A percentile compares a stretch with the other conserved stretches of the same genome.
These are phyloP conservation scores for Typhlichthys eigenmanni DNA, from an alignment of 2,797 vertebrate species.

Conservation along the genomic window DNA sequence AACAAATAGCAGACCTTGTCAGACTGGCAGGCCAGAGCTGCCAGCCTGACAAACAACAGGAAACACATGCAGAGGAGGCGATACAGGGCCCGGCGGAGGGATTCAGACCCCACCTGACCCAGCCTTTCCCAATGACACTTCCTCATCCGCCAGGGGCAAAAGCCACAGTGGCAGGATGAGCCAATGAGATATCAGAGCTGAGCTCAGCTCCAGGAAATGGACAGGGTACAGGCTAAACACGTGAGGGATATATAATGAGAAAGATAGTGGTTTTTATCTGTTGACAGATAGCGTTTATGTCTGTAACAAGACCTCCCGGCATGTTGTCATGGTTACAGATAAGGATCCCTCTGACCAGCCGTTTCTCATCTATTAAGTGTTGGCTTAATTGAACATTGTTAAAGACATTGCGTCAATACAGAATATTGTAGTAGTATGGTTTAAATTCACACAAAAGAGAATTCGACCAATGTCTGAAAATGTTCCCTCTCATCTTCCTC, in stretches of 20 bases:
- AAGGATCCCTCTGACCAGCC: too few species aligned
- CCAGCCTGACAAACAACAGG: conserved; percentile 84
- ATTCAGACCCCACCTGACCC: conserved; percentile 52
- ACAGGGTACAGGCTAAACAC: conserved; percentile 15
- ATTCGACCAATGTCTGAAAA: neutral
- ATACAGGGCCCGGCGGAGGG: conserved; percentile 63
- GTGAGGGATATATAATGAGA: conserved; percentile 38
- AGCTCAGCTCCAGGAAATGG: conserved; percentile 65
- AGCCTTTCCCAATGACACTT: conserved; percentile 64
- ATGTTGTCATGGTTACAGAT: too few species aligned
- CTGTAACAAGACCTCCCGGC: too few species aligned
- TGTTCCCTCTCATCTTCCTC: neutral
- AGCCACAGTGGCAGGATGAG: conserved; percentile 41
- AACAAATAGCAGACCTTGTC: conserved; percentile 80
- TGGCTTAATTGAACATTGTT: too few species aligned
- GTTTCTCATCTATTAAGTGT: too few species aligned
- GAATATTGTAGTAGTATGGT: conserved; percentile 3
- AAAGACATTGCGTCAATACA: too few species aligned
- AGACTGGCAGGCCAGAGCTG: conserved; percentile 70
- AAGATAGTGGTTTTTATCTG: conserved; percentile 7
- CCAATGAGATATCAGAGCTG: conserved; percentile 52
- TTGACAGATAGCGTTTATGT: too few species aligned
- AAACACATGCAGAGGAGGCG: conserved; percentile 85
- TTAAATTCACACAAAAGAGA: conserved; percentile 10
- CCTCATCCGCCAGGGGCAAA: conserved; percentile 66